A percentile compares a stretch with the other conserved stretches of the same genome.
Evolutionary conservation across 2,797 vertebrate species (phyloP).

Genomic region (Vireo griseus): DNA sequence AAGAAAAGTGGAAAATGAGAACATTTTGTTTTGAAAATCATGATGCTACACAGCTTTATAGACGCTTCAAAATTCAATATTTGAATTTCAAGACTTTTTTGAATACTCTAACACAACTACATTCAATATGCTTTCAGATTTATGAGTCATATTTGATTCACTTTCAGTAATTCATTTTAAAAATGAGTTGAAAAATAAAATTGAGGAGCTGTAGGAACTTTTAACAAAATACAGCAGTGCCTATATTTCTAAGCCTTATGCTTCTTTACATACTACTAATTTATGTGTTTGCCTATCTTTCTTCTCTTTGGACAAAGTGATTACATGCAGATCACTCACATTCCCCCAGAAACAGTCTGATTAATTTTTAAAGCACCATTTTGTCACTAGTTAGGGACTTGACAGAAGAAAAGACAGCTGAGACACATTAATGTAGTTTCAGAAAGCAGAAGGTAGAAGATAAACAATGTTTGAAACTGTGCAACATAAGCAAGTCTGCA

Average conservation of each 20-base stretch:
- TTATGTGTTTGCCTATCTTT: neutral
- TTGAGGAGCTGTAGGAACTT: neutral
- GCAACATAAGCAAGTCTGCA: neutral
- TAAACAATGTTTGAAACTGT: neutral
- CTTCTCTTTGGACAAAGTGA: neutral
- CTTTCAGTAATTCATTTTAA: neutral
- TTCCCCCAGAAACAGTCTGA: constrained; percentile 1
- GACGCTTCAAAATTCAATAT: neutral
- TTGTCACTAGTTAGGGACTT: constrained; percentile 12
- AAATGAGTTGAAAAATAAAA: neutral
- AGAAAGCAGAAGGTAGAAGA: neutral
- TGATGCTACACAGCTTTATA: neutral
- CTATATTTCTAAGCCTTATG: neutral
- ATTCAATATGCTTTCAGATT: neutral
- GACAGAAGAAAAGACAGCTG: constrained; percentile 20
- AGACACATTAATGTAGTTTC: neutral
- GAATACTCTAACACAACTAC: neutral
- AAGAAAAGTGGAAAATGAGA: neutral
- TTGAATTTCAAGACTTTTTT: neutral
- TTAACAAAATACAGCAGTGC: neutral
- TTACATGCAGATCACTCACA: neutral
- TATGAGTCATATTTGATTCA: neutral
- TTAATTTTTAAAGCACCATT: constrained; percentile 38
- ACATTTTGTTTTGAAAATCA: neutral
- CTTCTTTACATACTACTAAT: neutral